A percentile compares a stretch with the other conserved stretches of the same genome.
phyloP scores from a whole-genome alignment of 2,113 vertebrate species.

The Hippolais icterina region DNA sequence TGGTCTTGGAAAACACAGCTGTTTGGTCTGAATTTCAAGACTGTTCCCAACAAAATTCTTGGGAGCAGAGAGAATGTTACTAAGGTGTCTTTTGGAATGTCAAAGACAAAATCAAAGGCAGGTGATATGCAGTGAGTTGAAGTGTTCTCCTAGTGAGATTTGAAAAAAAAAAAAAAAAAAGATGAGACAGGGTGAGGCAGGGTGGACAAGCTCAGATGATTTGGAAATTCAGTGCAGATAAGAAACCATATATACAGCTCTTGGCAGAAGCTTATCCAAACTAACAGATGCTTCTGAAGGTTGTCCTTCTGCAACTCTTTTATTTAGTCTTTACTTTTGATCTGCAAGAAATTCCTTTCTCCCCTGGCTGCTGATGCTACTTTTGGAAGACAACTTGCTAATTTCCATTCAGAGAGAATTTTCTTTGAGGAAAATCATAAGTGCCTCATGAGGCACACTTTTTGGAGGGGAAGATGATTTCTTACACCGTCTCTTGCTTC shows the following conservation, averaged over 20 bases:
- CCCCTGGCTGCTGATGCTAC: not conserved
- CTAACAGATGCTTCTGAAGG: not conserved
- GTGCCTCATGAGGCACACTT: not conserved
- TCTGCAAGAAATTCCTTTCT: not conserved
- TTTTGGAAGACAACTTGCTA: not conserved
- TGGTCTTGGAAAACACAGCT: conserved; percentile 42
- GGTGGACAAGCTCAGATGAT: not conserved
- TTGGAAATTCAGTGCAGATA: not conserved
- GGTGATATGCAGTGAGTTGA: conserved; percentile 9
- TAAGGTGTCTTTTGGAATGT: conserved; percentile 2
- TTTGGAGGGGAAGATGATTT: not conserved
- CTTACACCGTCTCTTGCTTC: not conserved
- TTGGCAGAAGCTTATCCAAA: conserved; percentile 13
- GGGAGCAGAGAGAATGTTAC: not conserved
- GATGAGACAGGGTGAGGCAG: not conserved
- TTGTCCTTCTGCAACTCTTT: not conserved
- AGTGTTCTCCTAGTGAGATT: not conserved
- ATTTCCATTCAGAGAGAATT: not conserved
- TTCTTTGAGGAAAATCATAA: not conserved
- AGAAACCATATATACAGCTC: not conserved
- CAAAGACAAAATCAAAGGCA: conserved; percentile 20
- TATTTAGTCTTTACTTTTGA: not conserved
- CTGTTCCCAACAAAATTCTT: conserved; percentile 29
- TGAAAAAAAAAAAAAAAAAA: not conserved
- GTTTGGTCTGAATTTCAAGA: conserved; percentile 41